Conservation (phyloP, 92 coral and sea anemone species). For the Zoanthus solanderi region DNA sequence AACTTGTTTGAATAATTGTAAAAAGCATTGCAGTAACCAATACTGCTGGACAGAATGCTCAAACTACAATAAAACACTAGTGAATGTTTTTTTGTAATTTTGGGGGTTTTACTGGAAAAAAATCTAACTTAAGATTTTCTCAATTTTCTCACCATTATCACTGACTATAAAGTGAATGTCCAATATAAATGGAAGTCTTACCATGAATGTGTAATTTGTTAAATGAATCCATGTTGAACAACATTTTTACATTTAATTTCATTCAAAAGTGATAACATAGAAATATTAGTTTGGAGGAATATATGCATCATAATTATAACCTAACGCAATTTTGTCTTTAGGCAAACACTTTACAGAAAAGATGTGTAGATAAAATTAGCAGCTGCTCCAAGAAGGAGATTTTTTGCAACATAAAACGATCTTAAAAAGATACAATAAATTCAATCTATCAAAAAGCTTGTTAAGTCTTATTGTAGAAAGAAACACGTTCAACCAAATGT, state of each 20-base stretch:
- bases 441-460: background rate
- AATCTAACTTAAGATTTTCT: background rate
- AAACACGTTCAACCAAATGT: background rate
- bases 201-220: background rate
- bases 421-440: background rate
- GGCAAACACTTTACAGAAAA: background rate
- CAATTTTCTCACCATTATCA: background rate
- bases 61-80: too few species aligned
- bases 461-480: background rate
- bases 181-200: background rate
- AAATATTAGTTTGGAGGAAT: background rate
- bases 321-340: background rate
- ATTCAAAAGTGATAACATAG: background rate
- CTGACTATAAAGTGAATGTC: background rate
- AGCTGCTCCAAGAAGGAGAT: background rate
- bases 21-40: too few species aligned
- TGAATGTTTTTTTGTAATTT: too few species aligned
- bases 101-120: too few species aligned
- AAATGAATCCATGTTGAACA: background rate
- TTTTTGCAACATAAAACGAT: background rate
- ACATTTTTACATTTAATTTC: background rate
- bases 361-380: background rate
- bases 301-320: background rate
- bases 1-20: too few species aligned
- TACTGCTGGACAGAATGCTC: too few species aligned